Evolutionary conservation across 2,888 invertebrate species (phyloP).

Genomic region (Arrhopalites spinosus): DNA sequence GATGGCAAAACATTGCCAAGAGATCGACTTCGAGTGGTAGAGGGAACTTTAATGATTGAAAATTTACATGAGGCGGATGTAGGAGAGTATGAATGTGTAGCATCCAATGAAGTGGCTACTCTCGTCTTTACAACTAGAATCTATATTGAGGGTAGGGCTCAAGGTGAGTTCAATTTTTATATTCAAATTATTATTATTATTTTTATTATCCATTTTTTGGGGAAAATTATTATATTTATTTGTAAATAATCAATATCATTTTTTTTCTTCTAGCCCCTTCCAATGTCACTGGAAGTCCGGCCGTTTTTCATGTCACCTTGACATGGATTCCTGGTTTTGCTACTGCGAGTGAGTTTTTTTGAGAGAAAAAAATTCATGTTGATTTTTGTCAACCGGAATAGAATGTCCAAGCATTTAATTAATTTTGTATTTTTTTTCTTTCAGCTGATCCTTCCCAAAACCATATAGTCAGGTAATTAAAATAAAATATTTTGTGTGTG

Average conservation of each 20-base stretch:
- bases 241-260: too few species aligned
- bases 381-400: too few species aligned
- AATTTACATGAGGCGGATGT: slow-evolving; percentile 83
- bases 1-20: slow-evolving; percentile 82
- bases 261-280: too few species aligned
- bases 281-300: slow-evolving; percentile 87
- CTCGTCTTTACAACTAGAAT: slow-evolving; percentile 86
- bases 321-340: slow-evolving; percentile 86
- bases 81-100: slow-evolving; percentile 94
- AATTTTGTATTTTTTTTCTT: too few species aligned
- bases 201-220: too few species aligned
- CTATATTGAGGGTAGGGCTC: slow-evolving; percentile 91
- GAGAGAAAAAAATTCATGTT: too few species aligned
- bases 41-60: slow-evolving; percentile 85
- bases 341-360: neutral
- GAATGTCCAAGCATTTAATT: too few species aligned
- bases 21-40: slow-evolving; percentile 75
- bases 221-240: too few species aligned
- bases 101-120: slow-evolving; percentile 93
- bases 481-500: slow-evolving; percentile 24
- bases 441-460: slow-evolving; percentile 65
- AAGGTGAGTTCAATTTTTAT: too few species aligned
- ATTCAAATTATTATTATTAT: too few species aligned
- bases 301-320: slow-evolving; percentile 86
- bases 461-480: slow-evolving; percentile 82